phyloP scores from a whole-genome alignment of 2,113 vertebrate species.

The Orthonyx spaldingii region DNA sequence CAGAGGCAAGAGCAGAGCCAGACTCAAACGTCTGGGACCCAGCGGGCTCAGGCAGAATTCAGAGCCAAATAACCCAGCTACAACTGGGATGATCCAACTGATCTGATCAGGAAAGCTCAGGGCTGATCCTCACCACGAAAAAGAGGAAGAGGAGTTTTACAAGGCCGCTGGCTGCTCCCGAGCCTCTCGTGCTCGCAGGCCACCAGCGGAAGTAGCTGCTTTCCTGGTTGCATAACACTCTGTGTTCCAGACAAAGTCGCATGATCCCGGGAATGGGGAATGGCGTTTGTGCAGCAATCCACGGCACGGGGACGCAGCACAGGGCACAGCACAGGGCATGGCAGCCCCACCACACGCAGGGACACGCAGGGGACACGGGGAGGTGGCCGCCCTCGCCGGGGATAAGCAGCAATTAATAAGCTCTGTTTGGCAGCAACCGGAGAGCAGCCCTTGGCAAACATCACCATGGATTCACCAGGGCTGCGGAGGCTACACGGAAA shows the following conservation, averaged over 20 bases:
- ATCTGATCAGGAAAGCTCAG: neutral
- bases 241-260: neutral
- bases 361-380: neutral
- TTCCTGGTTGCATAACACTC: neutral
- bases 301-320: neutral
- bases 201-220: neutral
- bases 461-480: neutral
- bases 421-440: conserved; percentile 15
- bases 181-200: neutral
- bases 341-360: neutral
- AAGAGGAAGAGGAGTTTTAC: neutral
- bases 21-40: neutral
- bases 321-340: neutral
- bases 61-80: neutral
- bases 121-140: neutral
- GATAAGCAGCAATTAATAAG: conserved; percentile 4
- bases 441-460: neutral
- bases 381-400: neutral
- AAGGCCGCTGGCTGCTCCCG: neutral
- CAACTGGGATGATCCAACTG: neutral
- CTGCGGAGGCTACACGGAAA: neutral
- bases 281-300: neutral
- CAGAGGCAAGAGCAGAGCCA: neutral
- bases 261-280: neutral
- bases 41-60: neutral